Percentiles rank a stretch among this genome's conserved stretches.
Conservation (phyloP, 2,113 vertebrate genomes). For the Numida meleagris region DNA sequence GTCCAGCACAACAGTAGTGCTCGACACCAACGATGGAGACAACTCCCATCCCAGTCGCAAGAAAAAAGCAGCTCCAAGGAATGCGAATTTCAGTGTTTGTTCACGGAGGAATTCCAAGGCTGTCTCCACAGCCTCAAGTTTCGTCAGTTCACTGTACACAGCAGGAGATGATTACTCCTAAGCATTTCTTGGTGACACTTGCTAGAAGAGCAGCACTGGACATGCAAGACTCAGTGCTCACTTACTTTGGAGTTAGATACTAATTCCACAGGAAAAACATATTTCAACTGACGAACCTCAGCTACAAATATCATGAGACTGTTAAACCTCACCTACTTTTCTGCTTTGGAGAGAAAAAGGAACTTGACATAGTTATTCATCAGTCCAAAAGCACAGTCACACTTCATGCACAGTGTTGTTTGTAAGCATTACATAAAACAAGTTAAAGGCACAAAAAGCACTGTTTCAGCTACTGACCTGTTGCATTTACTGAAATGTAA, state of each 20-base stretch:
- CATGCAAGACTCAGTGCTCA: not conserved
- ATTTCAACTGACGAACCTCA: not conserved
- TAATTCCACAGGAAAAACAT: not conserved
- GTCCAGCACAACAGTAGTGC: conserved; percentile 84
- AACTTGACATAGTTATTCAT: not conserved
- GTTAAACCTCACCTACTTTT: not conserved
- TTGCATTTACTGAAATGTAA: not conserved
- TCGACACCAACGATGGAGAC: conserved; percentile 76
- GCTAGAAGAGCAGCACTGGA: not conserved
- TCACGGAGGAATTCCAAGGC: conserved; percentile 71
- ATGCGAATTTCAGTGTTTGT: conserved; percentile 59
- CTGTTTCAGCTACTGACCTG: not conserved
- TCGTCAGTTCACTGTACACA: conserved; percentile 74
- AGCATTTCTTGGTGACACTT: not conserved
- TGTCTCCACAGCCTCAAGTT: conserved; percentile 66
- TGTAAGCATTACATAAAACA: not conserved
- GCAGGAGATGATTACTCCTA: conserved; percentile 84
- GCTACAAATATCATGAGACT: not conserved
- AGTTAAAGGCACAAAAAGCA: not conserved
- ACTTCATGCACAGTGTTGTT: not conserved
- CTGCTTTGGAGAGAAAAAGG: not conserved
- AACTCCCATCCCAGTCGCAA: conserved; percentile 58
- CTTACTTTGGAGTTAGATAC: not conserved
- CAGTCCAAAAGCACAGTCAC: not conserved
- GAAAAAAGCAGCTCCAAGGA: conserved; percentile 75